Evolutionary conservation across 2,797 vertebrate genomes (phyloP).

Genomic region (Hypotaenidia okinawae): DNA sequence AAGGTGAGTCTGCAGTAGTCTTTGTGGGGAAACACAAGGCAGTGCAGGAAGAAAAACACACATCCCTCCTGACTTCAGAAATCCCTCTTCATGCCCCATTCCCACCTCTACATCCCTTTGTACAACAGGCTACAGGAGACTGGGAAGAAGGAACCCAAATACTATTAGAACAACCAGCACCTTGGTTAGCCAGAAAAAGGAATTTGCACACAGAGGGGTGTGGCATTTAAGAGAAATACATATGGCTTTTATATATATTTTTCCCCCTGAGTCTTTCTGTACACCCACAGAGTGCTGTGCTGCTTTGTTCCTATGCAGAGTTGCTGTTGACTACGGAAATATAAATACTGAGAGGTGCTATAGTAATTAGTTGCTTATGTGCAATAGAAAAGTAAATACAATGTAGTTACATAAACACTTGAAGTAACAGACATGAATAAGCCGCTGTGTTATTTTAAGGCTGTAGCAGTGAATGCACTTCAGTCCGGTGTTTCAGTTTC

Average conservation of each 20-base stretch:
- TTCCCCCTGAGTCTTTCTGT: not conserved
- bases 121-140: not conserved
- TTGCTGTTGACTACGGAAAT: not conserved
- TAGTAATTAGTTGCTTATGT: not conserved
- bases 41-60: not conserved
- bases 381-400: slow-evolving; percentile 20
- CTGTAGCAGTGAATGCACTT: not conserved
- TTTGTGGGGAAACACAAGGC: not conserved
- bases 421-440: not conserved
- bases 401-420: not conserved
- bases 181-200: not conserved
- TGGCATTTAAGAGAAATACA: too few relatives aligned
- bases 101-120: not conserved
- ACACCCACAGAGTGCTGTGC: not conserved
- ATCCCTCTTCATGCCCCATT: not conserved
- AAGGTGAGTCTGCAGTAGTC: not conserved
- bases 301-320: not conserved
- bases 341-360: not conserved
- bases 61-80: not conserved
- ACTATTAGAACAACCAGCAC: not conserved
- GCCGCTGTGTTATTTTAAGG: not conserved
- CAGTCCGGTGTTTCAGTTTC: not conserved
- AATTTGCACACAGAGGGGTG: not conserved
- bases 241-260: not conserved
- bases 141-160: not conserved